These are phyloP conservation scores for Bradypus variegatus DNA, from an alignment of 2,797 vertebrate species.

Conservation along the genomic window DNA sequence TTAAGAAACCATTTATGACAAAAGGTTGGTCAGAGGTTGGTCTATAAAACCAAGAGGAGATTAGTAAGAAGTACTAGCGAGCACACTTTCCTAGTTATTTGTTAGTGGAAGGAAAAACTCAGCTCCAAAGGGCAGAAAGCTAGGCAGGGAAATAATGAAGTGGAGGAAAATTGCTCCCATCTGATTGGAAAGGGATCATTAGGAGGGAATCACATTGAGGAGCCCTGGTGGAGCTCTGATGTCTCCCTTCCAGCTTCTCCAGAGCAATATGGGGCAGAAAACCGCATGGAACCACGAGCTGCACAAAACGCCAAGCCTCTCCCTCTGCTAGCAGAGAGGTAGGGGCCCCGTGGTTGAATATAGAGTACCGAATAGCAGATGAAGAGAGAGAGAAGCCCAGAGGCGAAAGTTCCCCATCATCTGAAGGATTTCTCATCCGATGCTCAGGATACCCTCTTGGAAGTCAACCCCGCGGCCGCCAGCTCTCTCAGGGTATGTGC, in stretches of 20 bases:
- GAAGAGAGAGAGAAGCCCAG: background rate
- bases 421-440: background rate
- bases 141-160: constrained; percentile 46
- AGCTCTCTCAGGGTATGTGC: background rate
- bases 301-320: background rate
- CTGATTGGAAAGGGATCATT: constrained; percentile 53
- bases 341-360: background rate
- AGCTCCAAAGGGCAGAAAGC: constrained; percentile 35
- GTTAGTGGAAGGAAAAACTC: constrained; percentile 7
- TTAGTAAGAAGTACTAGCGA: background rate
- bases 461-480: background rate
- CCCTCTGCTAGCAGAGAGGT: background rate
- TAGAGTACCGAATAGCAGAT: background rate
- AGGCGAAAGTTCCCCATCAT: background rate
- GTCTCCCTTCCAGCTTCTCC: background rate
- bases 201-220: constrained; percentile 27
- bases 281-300: background rate
- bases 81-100: background rate
- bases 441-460: background rate
- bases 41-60: constrained; percentile 15
- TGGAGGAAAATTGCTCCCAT: constrained; percentile 39
- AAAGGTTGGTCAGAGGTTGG: constrained; percentile 38
- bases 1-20: constrained; percentile 28
- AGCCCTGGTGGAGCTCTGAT: background rate
- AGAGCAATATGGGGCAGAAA: constrained; percentile 23